Percentiles rank a stretch among this genome's conserved stretches.
These are phyloP conservation scores for Sussaba pulchella DNA, from an alignment of 2,888 invertebrate genomes.

Conservation along the genomic window DNA sequence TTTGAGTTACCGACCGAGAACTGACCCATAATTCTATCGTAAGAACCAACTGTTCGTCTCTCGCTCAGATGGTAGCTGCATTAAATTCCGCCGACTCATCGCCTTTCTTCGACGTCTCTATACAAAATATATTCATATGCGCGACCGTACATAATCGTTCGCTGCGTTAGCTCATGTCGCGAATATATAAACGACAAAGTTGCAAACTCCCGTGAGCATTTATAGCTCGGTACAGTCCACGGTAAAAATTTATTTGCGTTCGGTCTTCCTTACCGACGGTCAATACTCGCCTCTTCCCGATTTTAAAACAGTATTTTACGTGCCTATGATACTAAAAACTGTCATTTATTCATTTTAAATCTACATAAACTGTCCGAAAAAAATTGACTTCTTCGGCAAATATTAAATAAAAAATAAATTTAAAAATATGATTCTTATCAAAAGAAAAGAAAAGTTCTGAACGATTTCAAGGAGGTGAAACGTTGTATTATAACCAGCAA, in stretches of 20 bases:
- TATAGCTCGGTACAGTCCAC: constrained; percentile 14
- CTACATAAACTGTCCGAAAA: background rate
- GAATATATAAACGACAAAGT: constrained; percentile 39
- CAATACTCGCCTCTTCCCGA: background rate
- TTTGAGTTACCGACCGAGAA: too few species aligned
- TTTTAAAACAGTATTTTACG: background rate
- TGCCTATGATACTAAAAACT: background rate
- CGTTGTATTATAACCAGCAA: too few species aligned
- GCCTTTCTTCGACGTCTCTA: background rate
- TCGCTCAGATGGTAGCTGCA: too few species aligned
- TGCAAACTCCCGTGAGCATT: background rate
- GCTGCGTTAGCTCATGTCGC: constrained; percentile 19
- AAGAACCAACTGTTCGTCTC: too few species aligned
- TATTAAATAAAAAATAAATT: too few species aligned
- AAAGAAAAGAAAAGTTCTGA: too few species aligned
- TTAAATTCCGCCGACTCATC: constrained; percentile 50
- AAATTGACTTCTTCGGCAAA: too few species aligned
- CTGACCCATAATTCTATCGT: too few species aligned
- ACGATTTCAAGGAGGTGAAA: too few species aligned
- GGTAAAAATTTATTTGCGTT: background rate
- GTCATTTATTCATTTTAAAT: background rate
- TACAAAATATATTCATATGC: background rate
- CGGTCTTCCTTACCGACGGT: background rate
- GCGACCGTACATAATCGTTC: background rate
- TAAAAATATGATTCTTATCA: too few species aligned